Base-by-base conservation (phyloP, 2,113 vertebrate species). In the Bothrops jararaca region DNA sequence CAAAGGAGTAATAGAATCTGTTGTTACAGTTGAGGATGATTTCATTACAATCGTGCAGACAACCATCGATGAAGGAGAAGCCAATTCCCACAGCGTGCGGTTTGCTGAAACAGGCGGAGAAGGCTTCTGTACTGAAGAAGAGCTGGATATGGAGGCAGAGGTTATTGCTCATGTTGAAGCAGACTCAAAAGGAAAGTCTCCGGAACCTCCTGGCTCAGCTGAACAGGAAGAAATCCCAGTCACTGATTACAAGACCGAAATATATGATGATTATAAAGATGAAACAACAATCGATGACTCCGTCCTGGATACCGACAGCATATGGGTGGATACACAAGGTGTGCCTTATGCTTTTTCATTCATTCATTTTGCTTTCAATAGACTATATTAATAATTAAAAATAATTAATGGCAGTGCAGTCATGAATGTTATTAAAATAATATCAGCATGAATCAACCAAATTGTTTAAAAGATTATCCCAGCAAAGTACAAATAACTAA, bases 281-380 rank as follows among this genome's bases (percentile, higher is more conserved):
- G 99, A 99, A 97, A 99, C 99, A 92, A 99, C 99, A 53, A 99
- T 99, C 1, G 99, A 99, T 23, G 99, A 99, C 97, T 99, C 99
- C 96, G 97, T 99, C 96, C 98, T 99, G 98, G 99, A 98, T 91
- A 98, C 98, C 20, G 98, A 99, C 98, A 99, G 99, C 97, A 99
- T 99, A 97, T 99, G 99, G 99, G 97, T 99, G 92, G 99, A 99
- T 96, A 98, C 99, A 95, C 99, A 99, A 99, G 99, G 99, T 99
- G 97, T 98, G 98, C 96, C 93, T 97, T 97, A 93, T 95, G 94
- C 93, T 97, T 97, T 97, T 97, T 95, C 86, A 91, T 97, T 94
- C 96, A 95, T 80, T 92, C 95, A 93, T 96, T 96, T 95, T 96
- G 50, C 91, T 97, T 95, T 93, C 95, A 93, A 95, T 95, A 92